phyloP scores from a whole-genome alignment of 1,140 invertebrate genomes.

The Euglossa dilemma region DNA sequence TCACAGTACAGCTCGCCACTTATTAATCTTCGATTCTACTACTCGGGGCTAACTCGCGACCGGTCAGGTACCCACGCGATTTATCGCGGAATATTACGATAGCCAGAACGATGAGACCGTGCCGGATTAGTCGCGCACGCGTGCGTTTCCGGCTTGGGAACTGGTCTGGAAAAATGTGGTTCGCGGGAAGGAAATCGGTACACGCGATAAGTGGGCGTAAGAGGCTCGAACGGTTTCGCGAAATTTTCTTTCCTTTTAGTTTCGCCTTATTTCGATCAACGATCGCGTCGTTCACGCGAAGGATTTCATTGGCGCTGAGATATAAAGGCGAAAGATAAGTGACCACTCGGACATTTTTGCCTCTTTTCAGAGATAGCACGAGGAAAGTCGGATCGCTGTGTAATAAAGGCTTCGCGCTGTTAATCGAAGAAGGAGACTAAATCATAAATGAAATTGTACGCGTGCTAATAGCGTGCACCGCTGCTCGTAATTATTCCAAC shows the following conservation, averaged over 20 bases:
- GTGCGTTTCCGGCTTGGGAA: not conserved
- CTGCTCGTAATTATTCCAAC: too few species aligned
- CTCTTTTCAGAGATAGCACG: too few species aligned
- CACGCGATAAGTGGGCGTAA: conserved; percentile 9
- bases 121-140: too few species aligned
- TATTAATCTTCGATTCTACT: not conserved
- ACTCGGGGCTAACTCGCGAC: too few species aligned
- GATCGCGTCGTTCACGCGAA: not conserved
- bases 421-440: too few species aligned
- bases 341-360: not conserved
- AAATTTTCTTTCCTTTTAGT: too few species aligned
- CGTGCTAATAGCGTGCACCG: too few species aligned
- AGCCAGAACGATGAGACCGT: not conserved
- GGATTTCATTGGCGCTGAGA: not conserved
- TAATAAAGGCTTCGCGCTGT: not conserved
- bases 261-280: not conserved
- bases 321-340: not conserved
- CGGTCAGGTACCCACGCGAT: not conserved
- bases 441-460: too few species aligned
- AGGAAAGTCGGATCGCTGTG: not conserved
- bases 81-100: not conserved
- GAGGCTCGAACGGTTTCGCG: not conserved
- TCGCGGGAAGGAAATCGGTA: not conserved
- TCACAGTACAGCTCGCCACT: not conserved
- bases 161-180: conserved; percentile 6